These are phyloP conservation scores for Nematopogon swammerdamellus DNA, from an alignment of 2,888 invertebrate genomes.

Conservation along the genomic window DNA sequence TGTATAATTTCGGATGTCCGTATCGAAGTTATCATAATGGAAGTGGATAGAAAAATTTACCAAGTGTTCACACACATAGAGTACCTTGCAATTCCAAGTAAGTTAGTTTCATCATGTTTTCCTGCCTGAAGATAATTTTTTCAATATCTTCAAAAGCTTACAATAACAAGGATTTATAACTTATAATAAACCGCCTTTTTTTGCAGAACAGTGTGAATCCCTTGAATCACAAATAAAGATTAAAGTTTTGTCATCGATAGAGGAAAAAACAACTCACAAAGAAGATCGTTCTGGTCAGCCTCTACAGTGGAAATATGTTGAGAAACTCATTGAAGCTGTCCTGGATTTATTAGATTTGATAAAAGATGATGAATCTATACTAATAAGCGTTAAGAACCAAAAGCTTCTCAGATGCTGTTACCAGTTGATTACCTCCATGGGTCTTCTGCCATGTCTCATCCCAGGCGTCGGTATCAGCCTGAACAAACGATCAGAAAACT, in stretches of 20 bases:
- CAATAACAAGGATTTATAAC: too few species aligned
- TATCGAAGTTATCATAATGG: too few species aligned
- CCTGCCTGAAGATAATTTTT: too few species aligned
- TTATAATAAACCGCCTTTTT: too few species aligned
- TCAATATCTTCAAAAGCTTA: too few species aligned
- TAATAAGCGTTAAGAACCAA: conserved; percentile 66
- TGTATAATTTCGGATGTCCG: too few species aligned
- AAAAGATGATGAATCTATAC: conserved; percentile 24
- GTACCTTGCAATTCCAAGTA: too few species aligned
- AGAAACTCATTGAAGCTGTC: conserved; percentile 37
- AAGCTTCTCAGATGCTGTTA: conserved; percentile 59
- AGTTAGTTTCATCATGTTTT: too few species aligned
- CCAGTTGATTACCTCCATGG: conserved; percentile 62
- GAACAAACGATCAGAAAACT: conserved; percentile 34
- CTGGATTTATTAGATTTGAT: conserved; percentile 28
- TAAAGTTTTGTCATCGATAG: not conserved
- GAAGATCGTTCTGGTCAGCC: not conserved
- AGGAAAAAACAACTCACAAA: not conserved
- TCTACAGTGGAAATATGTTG: conserved; percentile 35
- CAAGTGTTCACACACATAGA: too few species aligned
- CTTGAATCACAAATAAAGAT: not conserved
- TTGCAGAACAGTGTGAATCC: not conserved
- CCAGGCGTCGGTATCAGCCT: conserved; percentile 61
- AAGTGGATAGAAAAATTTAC: too few species aligned
- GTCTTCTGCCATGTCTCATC: conserved; percentile 62